Evolutionary conservation across 2,888 invertebrate species (phyloP).

Genomic region (Sicus ferrugineus): DNA sequence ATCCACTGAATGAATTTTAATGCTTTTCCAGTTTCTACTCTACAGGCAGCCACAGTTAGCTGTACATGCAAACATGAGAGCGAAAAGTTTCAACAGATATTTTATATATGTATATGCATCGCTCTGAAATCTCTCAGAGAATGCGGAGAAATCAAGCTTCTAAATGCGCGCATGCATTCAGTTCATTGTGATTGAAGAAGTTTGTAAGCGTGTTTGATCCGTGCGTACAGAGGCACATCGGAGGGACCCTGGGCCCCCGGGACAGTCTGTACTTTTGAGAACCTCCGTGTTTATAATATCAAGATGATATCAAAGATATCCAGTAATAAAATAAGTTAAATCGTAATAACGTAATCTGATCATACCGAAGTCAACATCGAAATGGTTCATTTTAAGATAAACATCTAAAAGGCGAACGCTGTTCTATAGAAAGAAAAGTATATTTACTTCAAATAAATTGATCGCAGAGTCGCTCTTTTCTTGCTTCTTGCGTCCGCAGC

Average conservation of each 20-base stretch:
- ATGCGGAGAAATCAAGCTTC: not conserved
- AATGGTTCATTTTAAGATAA: too few relatives aligned
- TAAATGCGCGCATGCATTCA: not conserved
- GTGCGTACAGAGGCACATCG: not conserved
- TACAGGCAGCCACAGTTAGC: too few relatives aligned
- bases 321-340: too few relatives aligned
- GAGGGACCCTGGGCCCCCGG: not conserved
- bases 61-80: too few relatives aligned
- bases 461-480: too few relatives aligned
- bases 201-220: not conserved
- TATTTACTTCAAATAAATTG: too few relatives aligned
- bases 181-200: constrained; percentile 16
- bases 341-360: too few relatives aligned
- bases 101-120: not conserved
- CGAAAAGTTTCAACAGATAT: not conserved
- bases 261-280: not conserved
- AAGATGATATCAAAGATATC: not conserved
- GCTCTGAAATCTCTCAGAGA: too few relatives aligned
- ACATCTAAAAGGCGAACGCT: too few relatives aligned
- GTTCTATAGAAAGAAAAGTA: too few relatives aligned
- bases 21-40: not conserved
- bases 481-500: too few relatives aligned
- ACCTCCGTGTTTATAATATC: not conserved
- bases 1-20: constrained; percentile 30
- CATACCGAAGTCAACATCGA: too few relatives aligned